Conservation (phyloP, 1,140 invertebrate genomes). For the Tenebrio molitor region DNA sequence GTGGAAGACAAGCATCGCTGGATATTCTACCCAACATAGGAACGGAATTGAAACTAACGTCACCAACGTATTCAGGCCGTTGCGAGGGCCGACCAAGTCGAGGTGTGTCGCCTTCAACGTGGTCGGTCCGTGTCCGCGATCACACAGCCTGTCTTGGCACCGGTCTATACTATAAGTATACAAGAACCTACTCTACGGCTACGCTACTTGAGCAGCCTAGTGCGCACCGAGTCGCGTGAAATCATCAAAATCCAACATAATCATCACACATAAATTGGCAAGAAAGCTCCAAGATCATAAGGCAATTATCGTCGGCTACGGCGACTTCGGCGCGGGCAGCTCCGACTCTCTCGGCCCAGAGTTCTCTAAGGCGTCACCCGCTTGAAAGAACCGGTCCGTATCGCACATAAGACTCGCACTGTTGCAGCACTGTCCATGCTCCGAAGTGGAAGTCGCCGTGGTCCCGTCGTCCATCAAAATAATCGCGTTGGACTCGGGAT, state of each 20-base stretch:
- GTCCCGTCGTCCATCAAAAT: constrained; percentile 81
- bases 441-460: constrained; percentile 52
- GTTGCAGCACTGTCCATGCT: constrained; percentile 63
- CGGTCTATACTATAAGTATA: constrained; percentile 54
- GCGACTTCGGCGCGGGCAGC: constrained; percentile 56
- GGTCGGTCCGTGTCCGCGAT: constrained; percentile 51
- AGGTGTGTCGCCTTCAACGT: constrained; percentile 30
- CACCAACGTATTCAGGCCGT: constrained; percentile 44
- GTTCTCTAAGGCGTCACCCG: constrained; percentile 60
- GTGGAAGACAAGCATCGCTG: constrained; percentile 66
- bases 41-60: constrained; percentile 60
- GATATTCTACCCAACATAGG: constrained; percentile 64
- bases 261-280: constrained; percentile 63
- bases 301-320: constrained; percentile 61
- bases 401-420: constrained; percentile 65
- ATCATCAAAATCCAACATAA: constrained; percentile 61
- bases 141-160: constrained; percentile 64
- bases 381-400: constrained; percentile 65
- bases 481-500: constrained; percentile 75
- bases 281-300: constrained; percentile 63
- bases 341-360: constrained; percentile 54
- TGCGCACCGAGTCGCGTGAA: constrained; percentile 59
- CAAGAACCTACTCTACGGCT: constrained; percentile 51
- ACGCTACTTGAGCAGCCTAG: constrained; percentile 61
- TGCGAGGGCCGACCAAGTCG: constrained; percentile 4